These are phyloP conservation scores for Melospiza melodia DNA, from an alignment of 2,113 vertebrate species.

Conservation along the genomic window DNA sequence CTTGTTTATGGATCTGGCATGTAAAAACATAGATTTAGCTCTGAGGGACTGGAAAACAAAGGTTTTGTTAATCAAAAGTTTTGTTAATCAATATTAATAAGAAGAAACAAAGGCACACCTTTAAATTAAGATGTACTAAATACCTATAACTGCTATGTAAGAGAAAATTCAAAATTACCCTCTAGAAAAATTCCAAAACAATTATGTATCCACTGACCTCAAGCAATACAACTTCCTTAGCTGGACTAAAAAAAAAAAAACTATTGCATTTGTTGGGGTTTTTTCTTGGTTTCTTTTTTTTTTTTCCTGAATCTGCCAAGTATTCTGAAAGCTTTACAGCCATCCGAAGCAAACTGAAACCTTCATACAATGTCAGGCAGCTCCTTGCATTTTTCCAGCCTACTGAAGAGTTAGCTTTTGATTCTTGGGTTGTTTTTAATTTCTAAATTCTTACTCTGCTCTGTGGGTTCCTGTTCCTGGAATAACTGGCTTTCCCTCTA, in stretches of 20 bases:
- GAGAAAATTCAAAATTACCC: background rate
- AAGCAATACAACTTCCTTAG: background rate
- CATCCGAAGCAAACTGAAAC: background rate
- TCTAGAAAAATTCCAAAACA: background rate
- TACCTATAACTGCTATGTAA: background rate
- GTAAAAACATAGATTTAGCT: background rate
- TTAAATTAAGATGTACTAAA: background rate
- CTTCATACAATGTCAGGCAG: background rate
- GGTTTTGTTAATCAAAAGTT: background rate
- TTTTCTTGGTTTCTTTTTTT: background rate
- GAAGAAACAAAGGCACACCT: background rate
- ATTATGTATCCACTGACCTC: background rate
- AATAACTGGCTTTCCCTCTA: background rate
- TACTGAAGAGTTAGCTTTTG: background rate
- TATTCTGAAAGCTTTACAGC: background rate
- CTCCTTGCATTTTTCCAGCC: background rate
- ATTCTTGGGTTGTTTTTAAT: background rate
- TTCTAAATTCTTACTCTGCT: background rate
- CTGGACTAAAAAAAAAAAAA: background rate
- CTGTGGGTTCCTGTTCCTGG: background rate
- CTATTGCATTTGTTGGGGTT: background rate
- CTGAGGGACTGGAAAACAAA: background rate
- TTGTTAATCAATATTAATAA: background rate
- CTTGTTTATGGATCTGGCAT: background rate
- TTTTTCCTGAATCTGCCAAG: background rate